phyloP scores from a whole-genome alignment of 2,797 vertebrate genomes.

The Alosa sapidissima region DNA sequence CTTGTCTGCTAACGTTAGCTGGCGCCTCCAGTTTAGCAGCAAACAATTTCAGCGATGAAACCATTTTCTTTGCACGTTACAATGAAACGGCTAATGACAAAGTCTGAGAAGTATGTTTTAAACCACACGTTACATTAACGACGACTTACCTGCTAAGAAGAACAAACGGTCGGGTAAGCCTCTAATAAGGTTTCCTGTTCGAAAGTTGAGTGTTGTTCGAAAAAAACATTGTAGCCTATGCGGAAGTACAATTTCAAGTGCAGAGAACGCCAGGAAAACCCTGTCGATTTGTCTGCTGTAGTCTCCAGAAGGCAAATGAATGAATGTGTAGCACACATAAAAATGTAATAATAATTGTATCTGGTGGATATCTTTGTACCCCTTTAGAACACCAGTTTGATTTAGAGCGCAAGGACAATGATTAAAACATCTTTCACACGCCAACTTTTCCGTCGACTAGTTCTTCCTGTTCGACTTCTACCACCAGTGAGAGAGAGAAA shows the following conservation, averaged over 20 bases:
- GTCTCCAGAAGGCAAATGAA: slow-evolving; percentile 12
- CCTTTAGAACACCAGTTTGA: background rate
- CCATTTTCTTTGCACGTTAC: slow-evolving; percentile 5
- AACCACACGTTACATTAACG: background rate
- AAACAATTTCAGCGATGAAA: slow-evolving; percentile 33
- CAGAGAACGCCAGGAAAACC: slow-evolving; percentile 28
- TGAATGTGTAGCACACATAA: background rate
- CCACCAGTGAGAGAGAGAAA: slow-evolving; percentile 28
- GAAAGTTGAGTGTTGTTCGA: slow-evolving; percentile 73
- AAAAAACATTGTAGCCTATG: slow-evolving; percentile 67
- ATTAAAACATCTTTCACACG: slow-evolving; percentile 26
- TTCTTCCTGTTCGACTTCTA: slow-evolving; percentile 54
- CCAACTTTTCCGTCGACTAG: slow-evolving; percentile 40
- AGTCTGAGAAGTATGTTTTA: background rate
- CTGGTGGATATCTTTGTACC: background rate
- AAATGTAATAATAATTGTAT: background rate
- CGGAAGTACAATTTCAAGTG: slow-evolving; percentile 71
- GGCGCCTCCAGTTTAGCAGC: slow-evolving; percentile 33
- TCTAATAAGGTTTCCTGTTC: slow-evolving; percentile 65
- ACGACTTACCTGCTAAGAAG: slow-evolving; percentile 55
- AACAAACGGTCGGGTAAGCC: slow-evolving; percentile 45
- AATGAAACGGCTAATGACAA: background rate
- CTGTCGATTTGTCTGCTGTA: background rate
- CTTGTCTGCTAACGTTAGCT: slow-evolving; percentile 32
- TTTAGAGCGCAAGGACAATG: background rate